Evolutionary conservation across 2,797 vertebrate genomes (phyloP).

Genomic region (Tapirus indicus): DNA sequence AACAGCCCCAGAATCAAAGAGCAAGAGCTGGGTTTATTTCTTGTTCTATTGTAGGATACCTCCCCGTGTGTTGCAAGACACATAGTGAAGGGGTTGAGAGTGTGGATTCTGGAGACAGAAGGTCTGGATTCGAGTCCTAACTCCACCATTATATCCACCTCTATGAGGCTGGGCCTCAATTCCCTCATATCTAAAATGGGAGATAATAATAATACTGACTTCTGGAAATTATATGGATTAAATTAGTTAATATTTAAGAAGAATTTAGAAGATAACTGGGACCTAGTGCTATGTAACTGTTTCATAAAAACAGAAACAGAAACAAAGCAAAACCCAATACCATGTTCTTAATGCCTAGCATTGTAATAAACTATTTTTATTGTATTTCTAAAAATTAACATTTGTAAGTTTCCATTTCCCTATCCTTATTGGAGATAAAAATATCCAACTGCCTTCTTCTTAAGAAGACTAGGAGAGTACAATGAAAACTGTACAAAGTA

Average conservation of each 20-base stretch:
- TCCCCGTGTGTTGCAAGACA: not conserved
- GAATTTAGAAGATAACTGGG: not conserved
- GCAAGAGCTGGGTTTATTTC: not conserved
- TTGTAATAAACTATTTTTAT: not conserved
- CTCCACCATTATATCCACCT: accelerated
- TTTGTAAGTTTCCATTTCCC: not conserved
- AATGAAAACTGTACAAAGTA: not conserved
- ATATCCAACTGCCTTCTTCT: not conserved
- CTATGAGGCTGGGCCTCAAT: not conserved
- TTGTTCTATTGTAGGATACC: not conserved
- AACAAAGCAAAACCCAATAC: not conserved
- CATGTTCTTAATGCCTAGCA: not conserved
- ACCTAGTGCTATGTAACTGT: not conserved
- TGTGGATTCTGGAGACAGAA: not conserved
- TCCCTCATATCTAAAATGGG: not conserved
- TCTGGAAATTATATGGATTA: not conserved
- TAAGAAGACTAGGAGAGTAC: constrained; percentile 14
- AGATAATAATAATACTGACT: not conserved
- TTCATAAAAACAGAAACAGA: constrained; percentile 1
- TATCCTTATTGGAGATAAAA: constrained; percentile 23
- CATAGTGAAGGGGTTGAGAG: not conserved
- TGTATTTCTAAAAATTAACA: constrained; percentile 39
- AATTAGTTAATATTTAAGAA: constrained; percentile 49
- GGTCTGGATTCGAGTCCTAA: not conserved
- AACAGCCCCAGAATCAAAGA: not conserved